phyloP scores from a whole-genome alignment of 2,797 vertebrate genomes.

The Typhlichthys eigenmanni region DNA sequence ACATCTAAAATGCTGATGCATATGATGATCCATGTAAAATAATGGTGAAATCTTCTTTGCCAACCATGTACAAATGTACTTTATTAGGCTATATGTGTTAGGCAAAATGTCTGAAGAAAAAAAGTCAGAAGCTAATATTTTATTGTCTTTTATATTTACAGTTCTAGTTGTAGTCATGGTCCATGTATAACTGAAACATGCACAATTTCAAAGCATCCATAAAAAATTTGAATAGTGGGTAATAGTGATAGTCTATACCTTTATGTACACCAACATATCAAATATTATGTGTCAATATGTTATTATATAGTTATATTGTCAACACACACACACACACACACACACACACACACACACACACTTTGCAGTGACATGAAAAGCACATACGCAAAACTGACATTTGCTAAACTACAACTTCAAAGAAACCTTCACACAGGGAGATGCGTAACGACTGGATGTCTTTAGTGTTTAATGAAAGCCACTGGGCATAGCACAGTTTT shows the following conservation, averaged over 20 bases:
- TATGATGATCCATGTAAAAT: slow-evolving; percentile 18
- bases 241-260: background rate
- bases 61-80: background rate
- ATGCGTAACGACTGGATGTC: slow-evolving; percentile 38
- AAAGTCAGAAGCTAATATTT: background rate
- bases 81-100: background rate
- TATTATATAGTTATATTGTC: background rate
- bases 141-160: too few species aligned
- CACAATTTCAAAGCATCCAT: slow-evolving; percentile 24
- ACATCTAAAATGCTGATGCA: slow-evolving; percentile 36
- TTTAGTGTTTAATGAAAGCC: slow-evolving; percentile 45
- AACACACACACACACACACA: background rate
- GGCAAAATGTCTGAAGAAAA: background rate
- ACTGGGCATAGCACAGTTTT: slow-evolving; percentile 26
- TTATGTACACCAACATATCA: background rate
- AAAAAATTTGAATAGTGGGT: slow-evolving; percentile 7
- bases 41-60: background rate
- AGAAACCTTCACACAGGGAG: slow-evolving; percentile 25
- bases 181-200: slow-evolving; percentile 34
- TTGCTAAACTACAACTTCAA: slow-evolving; percentile 9
- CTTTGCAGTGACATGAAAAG: background rate
- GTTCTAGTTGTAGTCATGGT: slow-evolving; percentile 29
- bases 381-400: background rate
- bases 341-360: slow-evolving; percentile 2
- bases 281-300: background rate